Evolutionary conservation across 2,113 vertebrate species (phyloP).

Genomic region (Proterorhinus semilunaris): DNA sequence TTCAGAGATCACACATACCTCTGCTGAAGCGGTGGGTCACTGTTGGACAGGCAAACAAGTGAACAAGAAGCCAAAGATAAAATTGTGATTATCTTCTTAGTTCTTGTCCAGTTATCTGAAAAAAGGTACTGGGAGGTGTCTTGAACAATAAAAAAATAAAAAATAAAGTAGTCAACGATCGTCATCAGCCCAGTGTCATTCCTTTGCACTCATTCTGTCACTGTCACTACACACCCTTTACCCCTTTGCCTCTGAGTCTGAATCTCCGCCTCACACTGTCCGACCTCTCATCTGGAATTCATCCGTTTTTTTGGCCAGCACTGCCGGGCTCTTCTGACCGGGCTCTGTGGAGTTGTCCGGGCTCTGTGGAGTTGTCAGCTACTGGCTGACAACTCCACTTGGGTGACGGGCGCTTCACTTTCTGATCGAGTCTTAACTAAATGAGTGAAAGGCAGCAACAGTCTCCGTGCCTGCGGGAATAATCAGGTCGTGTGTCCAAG

Average conservation of each 20-base stretch:
- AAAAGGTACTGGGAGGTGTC: background rate
- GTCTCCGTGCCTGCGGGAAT: background rate
- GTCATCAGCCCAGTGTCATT: background rate
- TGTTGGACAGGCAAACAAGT: slow-evolving; percentile 50
- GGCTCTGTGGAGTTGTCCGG: too few species aligned
- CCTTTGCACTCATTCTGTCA: slow-evolving; percentile 5
- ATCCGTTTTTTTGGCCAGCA: slow-evolving; percentile 50
- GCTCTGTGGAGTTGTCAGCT: too few species aligned
- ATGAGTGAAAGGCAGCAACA: background rate
- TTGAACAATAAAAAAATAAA: too few species aligned
- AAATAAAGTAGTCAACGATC: background rate
- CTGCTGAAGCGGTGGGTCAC: slow-evolving; percentile 59
- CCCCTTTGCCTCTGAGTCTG: slow-evolving; percentile 17
- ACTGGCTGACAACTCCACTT: slow-evolving; percentile 34
- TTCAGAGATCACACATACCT: slow-evolving; percentile 56
- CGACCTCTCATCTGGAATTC: slow-evolving; percentile 70
- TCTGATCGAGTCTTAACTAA: slow-evolving; percentile 16
- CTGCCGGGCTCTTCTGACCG: slow-evolving; percentile 25
- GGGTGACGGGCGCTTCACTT: slow-evolving; percentile 19
- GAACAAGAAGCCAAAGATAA: slow-evolving; percentile 42
- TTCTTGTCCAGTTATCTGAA: background rate
- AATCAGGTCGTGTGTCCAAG: slow-evolving; percentile 1
- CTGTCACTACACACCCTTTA: slow-evolving; percentile 29
- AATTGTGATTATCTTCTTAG: slow-evolving; percentile 29
- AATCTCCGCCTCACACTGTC: slow-evolving; percentile 31